Percentiles rank a stretch among this genome's conserved stretches.
These are phyloP conservation scores for Acrocyrtus sp. DNA, from an alignment of 2,888 invertebrate genomes.

Conservation along the genomic window DNA sequence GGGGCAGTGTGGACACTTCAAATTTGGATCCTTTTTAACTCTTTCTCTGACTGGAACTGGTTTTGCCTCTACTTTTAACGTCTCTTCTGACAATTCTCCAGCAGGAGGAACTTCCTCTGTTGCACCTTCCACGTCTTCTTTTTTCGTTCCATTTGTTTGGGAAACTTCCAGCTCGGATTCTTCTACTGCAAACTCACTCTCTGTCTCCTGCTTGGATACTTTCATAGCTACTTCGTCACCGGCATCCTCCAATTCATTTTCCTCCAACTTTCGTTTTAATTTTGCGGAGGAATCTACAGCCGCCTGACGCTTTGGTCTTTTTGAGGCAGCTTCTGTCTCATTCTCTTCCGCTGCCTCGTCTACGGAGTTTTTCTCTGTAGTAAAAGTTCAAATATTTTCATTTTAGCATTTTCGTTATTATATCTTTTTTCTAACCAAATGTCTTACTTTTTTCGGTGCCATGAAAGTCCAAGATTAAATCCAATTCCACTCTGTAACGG, in stretches of 20 bases:
- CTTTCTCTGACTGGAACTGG: conserved; percentile 10
- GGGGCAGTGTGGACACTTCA: conserved; percentile 37
- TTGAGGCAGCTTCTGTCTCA: not conserved
- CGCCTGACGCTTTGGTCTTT: no score
- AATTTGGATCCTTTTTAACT: conserved; percentile 34
- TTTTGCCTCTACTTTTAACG: not conserved
- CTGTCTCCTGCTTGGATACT: not conserved
- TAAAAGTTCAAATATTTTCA: no score
- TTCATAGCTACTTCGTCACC: not conserved
- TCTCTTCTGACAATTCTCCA: conserved; percentile 1
- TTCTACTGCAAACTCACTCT: not conserved
- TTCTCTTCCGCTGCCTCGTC: not conserved
- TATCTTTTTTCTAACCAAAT: not conserved
- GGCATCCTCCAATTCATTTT: not conserved
- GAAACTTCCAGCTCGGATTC: no score
- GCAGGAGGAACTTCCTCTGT: not conserved
- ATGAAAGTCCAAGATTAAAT: conserved; percentile 31
- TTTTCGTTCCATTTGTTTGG: no score
- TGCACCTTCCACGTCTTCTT: not conserved
- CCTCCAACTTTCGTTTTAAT: not conserved
- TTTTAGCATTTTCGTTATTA: not conserved
- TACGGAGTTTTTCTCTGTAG: not conserved
- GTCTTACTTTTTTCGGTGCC: conserved; percentile 35
- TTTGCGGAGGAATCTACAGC: not conserved
- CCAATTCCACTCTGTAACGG: conserved; percentile 26